Conservation (phyloP, 2,888 invertebrate genomes). For the Sympetrum striolatum region DNA sequence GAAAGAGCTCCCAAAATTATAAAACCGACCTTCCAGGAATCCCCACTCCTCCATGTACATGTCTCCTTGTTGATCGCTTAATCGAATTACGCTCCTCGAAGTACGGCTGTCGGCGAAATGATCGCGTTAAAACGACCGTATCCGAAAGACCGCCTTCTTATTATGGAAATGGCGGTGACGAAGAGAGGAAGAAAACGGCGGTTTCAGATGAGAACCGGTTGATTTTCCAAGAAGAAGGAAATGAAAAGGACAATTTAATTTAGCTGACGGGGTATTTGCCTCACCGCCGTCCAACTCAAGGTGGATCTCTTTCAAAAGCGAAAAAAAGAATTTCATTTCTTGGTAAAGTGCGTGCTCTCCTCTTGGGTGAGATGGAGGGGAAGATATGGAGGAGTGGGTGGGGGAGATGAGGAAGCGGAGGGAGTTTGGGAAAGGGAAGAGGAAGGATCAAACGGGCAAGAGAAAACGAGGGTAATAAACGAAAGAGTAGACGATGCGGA, state of each 20-base stretch:
- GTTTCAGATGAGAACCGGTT: neutral
- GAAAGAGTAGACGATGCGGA: neutral
- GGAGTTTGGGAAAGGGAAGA: neutral
- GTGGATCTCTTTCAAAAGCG: neutral
- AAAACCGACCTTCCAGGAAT: no score
- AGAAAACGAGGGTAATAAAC: neutral
- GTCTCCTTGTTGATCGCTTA: no score
- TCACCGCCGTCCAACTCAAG: neutral
- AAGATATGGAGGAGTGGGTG: neutral
- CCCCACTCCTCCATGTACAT: no score
- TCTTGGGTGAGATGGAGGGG: neutral
- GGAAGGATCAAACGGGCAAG: neutral
- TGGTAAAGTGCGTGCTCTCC: neutral
- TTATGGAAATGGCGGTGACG: neutral
- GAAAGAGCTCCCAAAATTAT: no score
- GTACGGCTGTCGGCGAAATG: no score
- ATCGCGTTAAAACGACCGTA: no score
- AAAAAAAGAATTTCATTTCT: neutral
- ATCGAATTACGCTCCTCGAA: no score
- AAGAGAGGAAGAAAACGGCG: neutral
- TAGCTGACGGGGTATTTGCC: neutral
- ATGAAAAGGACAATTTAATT: neutral
- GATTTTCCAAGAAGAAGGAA: neutral
- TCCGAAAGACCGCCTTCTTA: no score
- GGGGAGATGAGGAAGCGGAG: neutral